Evolutionary conservation across 2,113 vertebrate species (phyloP).

Genomic region (Panthera leo): DNA sequence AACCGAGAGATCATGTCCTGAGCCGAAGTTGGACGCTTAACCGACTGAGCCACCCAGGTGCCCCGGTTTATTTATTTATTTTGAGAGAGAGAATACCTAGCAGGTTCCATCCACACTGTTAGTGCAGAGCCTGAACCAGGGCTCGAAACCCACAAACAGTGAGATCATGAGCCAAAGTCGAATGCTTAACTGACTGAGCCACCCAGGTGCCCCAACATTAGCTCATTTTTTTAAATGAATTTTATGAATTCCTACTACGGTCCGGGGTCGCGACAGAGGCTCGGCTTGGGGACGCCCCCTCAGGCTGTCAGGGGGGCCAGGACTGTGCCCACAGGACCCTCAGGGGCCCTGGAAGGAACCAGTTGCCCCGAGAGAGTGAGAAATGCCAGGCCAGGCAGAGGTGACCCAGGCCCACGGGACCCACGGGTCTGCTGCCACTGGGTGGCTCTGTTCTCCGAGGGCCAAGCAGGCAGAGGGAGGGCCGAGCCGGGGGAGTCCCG

Average conservation of each 20-base stretch:
- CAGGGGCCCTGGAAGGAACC: not conserved
- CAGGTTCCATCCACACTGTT: too few relatives aligned
- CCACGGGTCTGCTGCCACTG: too few relatives aligned
- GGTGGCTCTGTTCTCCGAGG: fast-evolving
- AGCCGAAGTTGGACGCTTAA: too few relatives aligned
- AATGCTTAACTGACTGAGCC: too few relatives aligned
- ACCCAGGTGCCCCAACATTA: too few relatives aligned
- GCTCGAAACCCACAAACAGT: too few relatives aligned
- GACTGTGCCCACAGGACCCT: not conserved
- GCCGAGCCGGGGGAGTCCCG: not conserved
- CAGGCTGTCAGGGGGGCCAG: not conserved
- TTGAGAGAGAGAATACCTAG: too few relatives aligned
- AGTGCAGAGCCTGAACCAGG: too few relatives aligned
- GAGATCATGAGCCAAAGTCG: too few relatives aligned
- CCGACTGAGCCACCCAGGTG: too few relatives aligned
- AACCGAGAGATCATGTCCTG: too few relatives aligned
- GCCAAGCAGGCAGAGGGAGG: not conserved
- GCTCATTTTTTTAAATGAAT: not conserved
- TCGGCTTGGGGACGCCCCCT: not conserved
- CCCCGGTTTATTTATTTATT: too few relatives aligned
- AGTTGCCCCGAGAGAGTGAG: not conserved
- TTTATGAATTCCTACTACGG: not conserved
- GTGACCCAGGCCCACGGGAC: fast-evolving
- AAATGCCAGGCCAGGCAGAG: not conserved
- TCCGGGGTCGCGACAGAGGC: fast-evolving